Evolutionary conservation across 2,797 vertebrate species (phyloP), one percentile per base, ranked within the genome.

Genomic region (Pachyuromys duprasi): DNA sequence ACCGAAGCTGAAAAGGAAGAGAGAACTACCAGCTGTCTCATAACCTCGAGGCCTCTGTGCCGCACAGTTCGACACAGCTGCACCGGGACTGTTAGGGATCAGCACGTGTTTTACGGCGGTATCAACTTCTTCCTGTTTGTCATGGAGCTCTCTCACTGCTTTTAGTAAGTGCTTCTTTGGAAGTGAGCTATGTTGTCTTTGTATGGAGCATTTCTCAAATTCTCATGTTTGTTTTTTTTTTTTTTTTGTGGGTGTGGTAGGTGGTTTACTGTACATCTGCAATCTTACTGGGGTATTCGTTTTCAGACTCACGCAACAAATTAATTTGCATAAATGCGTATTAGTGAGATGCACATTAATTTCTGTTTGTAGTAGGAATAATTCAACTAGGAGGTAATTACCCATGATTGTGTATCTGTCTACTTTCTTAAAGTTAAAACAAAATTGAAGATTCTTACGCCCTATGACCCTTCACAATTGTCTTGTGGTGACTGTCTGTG

Each of bases 361-460:
- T 98, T 96, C 28, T 94, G 87, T 76, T n/a, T 60, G 2, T 60
- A 22, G 26, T 84, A 86, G 18, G 72, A 82, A 92, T 93, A 97
- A 95, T 76, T 89, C 81, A 75, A n/a, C 4, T 75, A 63, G 83
- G 49, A 96, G 72, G 65, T 95, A 96, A 94, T 80, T 96, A 26
- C 20, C 53, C 93, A 53, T 67, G 39, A 36, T 86, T 70, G 17
- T 6, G 87, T 84, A 28, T 78, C 69, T 89, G 33, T 86, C 70
- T 70, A 86, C 31, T 93, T 96, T 94, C 78, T 83, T 87, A 90
- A 91, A 90, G n/a, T 88, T 33, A 62, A 95, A 87, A 80, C 24
- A 26, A 31, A 18, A 45, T 13, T 5, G 75, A 62, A 93, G 62
- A 24, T 28, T 88, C n/a, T 91, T 94, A 84, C 67, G 26, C 67